Evolutionary conservation across 2,888 invertebrate species (phyloP).

Genomic region (Leucoptera coffeella): DNA sequence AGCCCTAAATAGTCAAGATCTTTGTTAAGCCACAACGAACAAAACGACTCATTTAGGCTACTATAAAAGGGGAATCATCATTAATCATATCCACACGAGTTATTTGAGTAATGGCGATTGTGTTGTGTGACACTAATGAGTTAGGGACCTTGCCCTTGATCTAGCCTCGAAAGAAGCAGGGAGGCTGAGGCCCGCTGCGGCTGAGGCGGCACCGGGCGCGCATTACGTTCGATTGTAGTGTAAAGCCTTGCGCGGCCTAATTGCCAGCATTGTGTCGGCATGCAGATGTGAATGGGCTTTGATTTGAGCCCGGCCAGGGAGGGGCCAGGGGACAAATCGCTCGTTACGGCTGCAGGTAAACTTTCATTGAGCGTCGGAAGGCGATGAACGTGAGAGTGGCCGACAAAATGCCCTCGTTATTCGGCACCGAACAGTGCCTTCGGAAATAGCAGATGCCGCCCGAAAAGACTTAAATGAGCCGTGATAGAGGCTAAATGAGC

Average conservation of each 20-base stretch:
- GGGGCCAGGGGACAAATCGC: constrained; percentile 50
- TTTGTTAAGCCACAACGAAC: no score
- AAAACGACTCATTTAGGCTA: no score
- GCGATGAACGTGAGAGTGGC: constrained; percentile 52
- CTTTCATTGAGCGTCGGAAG: constrained; percentile 55
- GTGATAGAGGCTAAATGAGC: constrained; percentile 50
- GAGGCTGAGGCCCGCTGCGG: constrained; percentile 5
- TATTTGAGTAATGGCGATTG: no score
- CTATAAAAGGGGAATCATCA: no score
- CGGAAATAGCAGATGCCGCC: constrained; percentile 52
- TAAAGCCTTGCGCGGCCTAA: constrained; percentile 45
- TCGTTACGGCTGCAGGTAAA: constrained; percentile 55
- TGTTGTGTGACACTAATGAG: no score
- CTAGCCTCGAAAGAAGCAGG: background rate
- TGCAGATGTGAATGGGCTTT: constrained; percentile 57
- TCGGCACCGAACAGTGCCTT: constrained; percentile 52
- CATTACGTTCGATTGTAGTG: constrained; percentile 52
- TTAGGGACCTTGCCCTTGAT: no score
- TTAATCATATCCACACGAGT: no score
- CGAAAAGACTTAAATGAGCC: constrained; percentile 52
- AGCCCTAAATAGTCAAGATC: no score
- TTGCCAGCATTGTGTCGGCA: constrained; percentile 55
- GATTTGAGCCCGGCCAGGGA: constrained; percentile 38
- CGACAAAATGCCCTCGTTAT: constrained; percentile 55
- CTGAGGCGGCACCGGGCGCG: constrained; percentile 28